Base-by-base conservation (phyloP, 2,113 vertebrate species). In the Malurus cyaneus region DNA sequence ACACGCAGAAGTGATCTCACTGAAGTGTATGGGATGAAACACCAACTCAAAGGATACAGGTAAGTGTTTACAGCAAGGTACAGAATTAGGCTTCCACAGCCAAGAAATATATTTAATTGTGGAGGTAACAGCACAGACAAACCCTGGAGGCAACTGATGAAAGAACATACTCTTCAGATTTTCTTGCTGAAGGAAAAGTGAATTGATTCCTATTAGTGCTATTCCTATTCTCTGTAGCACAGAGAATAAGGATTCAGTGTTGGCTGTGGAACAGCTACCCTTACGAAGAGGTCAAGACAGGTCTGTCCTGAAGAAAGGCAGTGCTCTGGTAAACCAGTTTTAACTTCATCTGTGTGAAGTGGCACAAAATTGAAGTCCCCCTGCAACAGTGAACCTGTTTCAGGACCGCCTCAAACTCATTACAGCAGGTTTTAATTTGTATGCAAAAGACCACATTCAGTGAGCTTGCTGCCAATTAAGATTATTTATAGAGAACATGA, bases 391-490 rank as follows among this genome's bases (percentile, higher is more conserved):
- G 76, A 77, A 73, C 47, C 50, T 52, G 4, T 50, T 73, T 80
- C 74, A 88, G 71, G 83, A 86, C 42, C 0, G 1, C 31, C 64
- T 70, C 26, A 25, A 50, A 47, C 36, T 62, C 18, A 7, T 23
- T 46, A 73, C 32, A 44, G 50, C 13, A 80, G 39, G 31, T 39
- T 92, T 94, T 94, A 82, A 95, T 94, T 86, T 62, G 69, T 25
- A 52, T 52, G 92, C 78, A 53, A 81, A 91, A 74, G 67, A 62
- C 26, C 53, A 49, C 10, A 1, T 80, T 78, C 67, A 29, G 4
- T 16, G 60, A 90, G 39, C 67, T 92, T 78, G 80, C 59, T 74
- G 80, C 86, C 91, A 90, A 80, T 88, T 94, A 94, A 50, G 46
- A 82, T 80, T 73, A 92, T 88, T 94, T 94, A 86, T 70, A 61